Evolutionary conservation across 2,113 vertebrate species (phyloP).

Genomic region (Calidris pugnax): DNA sequence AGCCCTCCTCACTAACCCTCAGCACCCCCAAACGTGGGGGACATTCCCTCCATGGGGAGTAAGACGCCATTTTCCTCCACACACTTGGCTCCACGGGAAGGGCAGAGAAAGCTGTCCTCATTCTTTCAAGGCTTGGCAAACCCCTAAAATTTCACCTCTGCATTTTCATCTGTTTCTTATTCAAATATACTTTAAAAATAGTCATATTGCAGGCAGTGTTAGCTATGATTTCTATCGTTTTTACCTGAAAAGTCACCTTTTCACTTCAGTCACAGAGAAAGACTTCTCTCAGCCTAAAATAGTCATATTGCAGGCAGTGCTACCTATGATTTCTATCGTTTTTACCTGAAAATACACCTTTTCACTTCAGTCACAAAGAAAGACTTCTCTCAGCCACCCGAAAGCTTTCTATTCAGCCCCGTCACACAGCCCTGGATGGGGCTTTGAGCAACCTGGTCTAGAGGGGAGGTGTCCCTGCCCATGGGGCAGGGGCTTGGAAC

Average conservation of each 20-base stretch:
- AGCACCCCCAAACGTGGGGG: not conserved
- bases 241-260: not conserved
- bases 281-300: not conserved
- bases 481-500: not conserved
- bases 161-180: not conserved
- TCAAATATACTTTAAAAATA: not conserved
- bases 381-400: not conserved
- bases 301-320: not conserved
- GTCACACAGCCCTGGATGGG: not conserved
- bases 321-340: not conserved
- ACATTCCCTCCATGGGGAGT: rapidly evolving
- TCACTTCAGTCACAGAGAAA: not conserved
- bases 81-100: not conserved
- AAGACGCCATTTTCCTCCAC: not conserved
- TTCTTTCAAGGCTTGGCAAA: not conserved
- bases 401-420: not conserved
- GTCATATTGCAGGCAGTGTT: not conserved
- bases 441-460: not conserved
- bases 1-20: not conserved
- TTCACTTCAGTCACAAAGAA: not conserved
- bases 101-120: not conserved
- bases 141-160: not conserved
- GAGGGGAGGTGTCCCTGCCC: not conserved
- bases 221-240: not conserved
- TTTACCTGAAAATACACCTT: not conserved